Evolutionary conservation across 1,140 invertebrate genomes (phyloP).

Genomic region (Linepithema humile): DNA sequence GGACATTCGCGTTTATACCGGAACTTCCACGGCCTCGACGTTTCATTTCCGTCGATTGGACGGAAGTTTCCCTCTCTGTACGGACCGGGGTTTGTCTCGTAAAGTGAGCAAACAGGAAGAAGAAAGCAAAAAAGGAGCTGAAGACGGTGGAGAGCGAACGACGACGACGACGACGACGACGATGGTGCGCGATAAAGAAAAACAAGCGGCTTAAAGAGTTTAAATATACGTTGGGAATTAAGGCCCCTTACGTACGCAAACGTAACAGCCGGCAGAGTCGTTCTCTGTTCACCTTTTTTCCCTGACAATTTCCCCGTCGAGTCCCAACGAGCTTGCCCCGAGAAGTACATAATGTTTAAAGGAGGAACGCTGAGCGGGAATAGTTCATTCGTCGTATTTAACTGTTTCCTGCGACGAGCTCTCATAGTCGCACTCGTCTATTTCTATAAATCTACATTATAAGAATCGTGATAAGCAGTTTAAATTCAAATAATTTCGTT

Average conservation of each 20-base stretch:
- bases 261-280: background rate
- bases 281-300: conserved; percentile 19
- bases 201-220: conserved; percentile 71
- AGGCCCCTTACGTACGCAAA: conserved; percentile 62
- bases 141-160: background rate
- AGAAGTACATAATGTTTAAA: conserved; percentile 5
- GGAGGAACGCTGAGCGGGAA: conserved; percentile 2
- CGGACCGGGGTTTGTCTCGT: conserved; percentile 64
- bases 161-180: conserved; percentile 3
- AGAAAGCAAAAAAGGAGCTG: conserved; percentile 40
- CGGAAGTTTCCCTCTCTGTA: conserved; percentile 70
- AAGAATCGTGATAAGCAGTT: background rate
- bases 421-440: conserved; percentile 11
- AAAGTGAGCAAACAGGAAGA: conserved; percentile 59
- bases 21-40: conserved; percentile 67
- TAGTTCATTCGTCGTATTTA: conserved; percentile 64
- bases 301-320: conserved; percentile 18
- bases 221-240: conserved; percentile 75
- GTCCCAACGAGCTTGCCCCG: background rate
- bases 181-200: conserved; percentile 31
- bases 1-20: conserved; percentile 66
- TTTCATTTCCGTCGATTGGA: conserved; percentile 73
- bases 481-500: background rate
- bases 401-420: conserved; percentile 48
- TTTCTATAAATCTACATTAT: conserved; percentile 26